phyloP scores from a whole-genome alignment of 2,113 vertebrate genomes.

The Antechinus stuartii region DNA sequence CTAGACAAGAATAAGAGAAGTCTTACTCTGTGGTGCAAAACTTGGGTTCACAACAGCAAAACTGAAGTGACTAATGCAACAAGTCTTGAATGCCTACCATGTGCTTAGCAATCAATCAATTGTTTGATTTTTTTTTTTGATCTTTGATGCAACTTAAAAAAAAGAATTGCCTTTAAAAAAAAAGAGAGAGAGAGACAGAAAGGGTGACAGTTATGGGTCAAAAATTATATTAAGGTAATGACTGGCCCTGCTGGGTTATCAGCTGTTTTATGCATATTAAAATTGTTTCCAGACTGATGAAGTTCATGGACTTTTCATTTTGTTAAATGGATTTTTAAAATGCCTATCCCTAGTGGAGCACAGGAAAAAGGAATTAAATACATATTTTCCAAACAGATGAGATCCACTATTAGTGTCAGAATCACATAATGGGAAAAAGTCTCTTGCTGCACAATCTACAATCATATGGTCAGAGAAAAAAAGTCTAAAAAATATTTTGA shows the following conservation, averaged over 20 bases:
- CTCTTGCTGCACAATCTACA: background rate
- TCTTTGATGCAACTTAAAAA: background rate
- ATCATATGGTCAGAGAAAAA: background rate
- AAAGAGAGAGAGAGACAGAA: background rate
- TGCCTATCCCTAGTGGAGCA: background rate
- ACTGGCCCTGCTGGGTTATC: background rate
- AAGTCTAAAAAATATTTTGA: background rate
- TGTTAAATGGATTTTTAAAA: background rate
- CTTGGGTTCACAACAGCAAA: background rate
- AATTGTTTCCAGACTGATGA: slow-evolving; percentile 4
- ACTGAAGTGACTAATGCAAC: background rate
- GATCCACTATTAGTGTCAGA: background rate
- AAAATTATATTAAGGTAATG: slow-evolving; percentile 2
- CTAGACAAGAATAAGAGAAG: background rate
- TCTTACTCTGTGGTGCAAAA: background rate
- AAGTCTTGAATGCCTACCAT: background rate
- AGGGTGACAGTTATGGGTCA: background rate
- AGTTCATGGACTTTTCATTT: background rate
- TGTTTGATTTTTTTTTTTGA: background rate
- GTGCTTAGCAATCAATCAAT: background rate
- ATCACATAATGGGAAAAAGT: background rate
- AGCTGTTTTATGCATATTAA: background rate
- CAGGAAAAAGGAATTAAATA: background rate
- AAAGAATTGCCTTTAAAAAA: background rate
- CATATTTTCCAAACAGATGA: background rate